Evolutionary conservation across 2,888 invertebrate species (phyloP).

Genomic region (Tricholauxania praeusta): DNA sequence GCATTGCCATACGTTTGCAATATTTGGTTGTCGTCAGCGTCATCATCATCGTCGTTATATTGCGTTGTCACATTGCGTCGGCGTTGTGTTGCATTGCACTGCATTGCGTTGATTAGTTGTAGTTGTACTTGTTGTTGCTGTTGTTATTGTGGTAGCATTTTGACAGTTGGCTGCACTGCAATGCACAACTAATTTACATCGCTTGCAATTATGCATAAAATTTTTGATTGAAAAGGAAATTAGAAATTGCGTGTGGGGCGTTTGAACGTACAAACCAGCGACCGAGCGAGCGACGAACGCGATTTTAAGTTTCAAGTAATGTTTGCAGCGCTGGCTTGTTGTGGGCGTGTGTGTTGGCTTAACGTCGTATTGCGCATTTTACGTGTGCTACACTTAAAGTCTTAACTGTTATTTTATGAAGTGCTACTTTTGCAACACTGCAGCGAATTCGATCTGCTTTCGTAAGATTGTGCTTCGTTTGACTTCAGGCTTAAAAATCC

Average conservation of each 20-base stretch:
- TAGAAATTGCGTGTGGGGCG: constrained; percentile 7
- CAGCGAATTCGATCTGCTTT: no score
- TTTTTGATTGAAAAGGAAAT: constrained; percentile 31
- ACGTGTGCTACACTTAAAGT: no score
- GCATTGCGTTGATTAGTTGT: constrained; percentile 16
- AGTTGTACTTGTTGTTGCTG: constrained; percentile 37
- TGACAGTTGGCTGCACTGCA: constrained; percentile 29
- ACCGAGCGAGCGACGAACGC: no score
- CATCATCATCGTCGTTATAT: neutral
- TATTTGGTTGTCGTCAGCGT: neutral
- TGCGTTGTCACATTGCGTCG: constrained; percentile 19
- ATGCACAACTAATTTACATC: constrained; percentile 21
- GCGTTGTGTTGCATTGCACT: neutral
- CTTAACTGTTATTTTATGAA: no score
- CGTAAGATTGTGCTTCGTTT: no score
- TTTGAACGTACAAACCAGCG: neutral
- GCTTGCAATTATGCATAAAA: constrained; percentile 25
- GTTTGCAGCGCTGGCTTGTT: no score
- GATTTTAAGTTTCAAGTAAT: no score
- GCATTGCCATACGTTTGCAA: constrained; percentile 4
- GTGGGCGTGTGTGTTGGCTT: no score
- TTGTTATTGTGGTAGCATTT: constrained; percentile 17
- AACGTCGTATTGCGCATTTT: no score
- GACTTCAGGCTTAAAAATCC: no score
- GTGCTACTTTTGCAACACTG: no score